Conservation (phyloP, 2,113 vertebrate genomes). For the Callopanchax toddi region DNA sequence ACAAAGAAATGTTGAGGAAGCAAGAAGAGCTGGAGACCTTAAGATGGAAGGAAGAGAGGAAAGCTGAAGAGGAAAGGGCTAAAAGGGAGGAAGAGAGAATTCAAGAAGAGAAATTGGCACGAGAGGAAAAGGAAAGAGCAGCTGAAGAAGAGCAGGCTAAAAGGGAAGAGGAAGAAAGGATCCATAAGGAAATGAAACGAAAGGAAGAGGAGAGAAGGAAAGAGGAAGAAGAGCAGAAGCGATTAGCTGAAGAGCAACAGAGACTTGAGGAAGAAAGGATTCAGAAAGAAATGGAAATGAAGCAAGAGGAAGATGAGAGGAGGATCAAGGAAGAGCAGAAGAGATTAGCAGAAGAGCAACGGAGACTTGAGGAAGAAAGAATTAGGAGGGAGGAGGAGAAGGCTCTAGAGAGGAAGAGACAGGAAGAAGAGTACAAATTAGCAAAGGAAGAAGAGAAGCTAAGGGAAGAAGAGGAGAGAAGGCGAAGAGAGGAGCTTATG, state of each 20-base stretch:
- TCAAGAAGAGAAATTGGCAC: conserved; percentile 5
- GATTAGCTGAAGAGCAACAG: background rate
- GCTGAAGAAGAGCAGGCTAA: too few relatives aligned
- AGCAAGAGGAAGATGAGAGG: background rate
- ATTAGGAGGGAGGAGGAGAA: background rate
- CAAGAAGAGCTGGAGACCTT: conserved; percentile 3
- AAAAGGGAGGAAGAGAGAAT: background rate
- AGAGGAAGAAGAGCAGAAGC: conserved; percentile 5
- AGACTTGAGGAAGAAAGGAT: too few relatives aligned
- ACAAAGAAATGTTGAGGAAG: background rate
- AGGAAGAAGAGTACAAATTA: background rate
- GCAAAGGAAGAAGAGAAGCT: conserved; percentile 4
- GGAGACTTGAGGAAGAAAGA: conserved; percentile 4
- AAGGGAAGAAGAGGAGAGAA: conserved; percentile 7
- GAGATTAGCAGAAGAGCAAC: background rate
- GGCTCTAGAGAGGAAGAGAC: conserved; percentile 5
- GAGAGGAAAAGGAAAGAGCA: conserved; percentile 1
- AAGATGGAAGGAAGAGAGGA: conserved; percentile 16
- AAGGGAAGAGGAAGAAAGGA: too few relatives aligned
- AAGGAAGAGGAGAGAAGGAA: conserved; percentile 4
- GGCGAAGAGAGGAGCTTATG: conserved; percentile 7
- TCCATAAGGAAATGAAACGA: too few relatives aligned
- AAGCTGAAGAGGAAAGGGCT: background rate
- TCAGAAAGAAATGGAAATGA: too few relatives aligned
- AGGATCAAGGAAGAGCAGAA: conserved; percentile 8